Base-by-base conservation (phyloP, 2,113 vertebrate species). In the Natator depressus region DNA sequence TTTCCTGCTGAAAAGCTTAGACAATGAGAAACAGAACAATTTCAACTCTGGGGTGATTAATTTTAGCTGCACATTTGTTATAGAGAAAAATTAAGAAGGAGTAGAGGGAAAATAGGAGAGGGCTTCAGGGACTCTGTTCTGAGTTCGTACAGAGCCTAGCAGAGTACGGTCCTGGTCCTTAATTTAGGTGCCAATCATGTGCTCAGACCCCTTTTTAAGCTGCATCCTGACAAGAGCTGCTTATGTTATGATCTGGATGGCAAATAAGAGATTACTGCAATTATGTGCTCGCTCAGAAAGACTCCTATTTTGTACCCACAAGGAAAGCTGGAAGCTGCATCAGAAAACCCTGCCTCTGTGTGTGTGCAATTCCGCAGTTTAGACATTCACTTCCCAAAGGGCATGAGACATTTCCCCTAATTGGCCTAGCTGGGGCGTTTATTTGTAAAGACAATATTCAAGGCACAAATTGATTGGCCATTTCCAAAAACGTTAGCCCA, bases 261-360 rank as follows among this genome's bases (percentile, higher is more conserved):
- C 42, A 82, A 42, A 59, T 20, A 1, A 10, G 75, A 76, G 51
- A 59, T 3, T 65, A 9, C 42, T 22, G 7, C 83, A n/a, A 79
- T 81, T 57, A n/a, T 51, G 14, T 79, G 65, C 27, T 49, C n/a
- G 82, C 42, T 50, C 29, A 72, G 19, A 86, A 84, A 62, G 35
- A 24, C 42, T 47, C n/a, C 78, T 83, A 38, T 47, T 79, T n/a
- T 0, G 2, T 10, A 35, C 0, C 0, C 25, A 13, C 75, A 35
- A 42, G 79, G 49, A 51, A 82, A 95, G 6, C 53, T 3, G 1
- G 6, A 9, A 3, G 53, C 84, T 92, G 62, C 79, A 88, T 83
- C 25, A 47, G 87, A 93, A 96, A 72, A n/a, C 69, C 16, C 12
- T 1, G 1, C 13, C 12, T 42, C 4, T 22, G 19, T 31, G 57